phyloP scores from a whole-genome alignment of 2,797 vertebrate genomes.

The Aldrovandia affinis region DNA sequence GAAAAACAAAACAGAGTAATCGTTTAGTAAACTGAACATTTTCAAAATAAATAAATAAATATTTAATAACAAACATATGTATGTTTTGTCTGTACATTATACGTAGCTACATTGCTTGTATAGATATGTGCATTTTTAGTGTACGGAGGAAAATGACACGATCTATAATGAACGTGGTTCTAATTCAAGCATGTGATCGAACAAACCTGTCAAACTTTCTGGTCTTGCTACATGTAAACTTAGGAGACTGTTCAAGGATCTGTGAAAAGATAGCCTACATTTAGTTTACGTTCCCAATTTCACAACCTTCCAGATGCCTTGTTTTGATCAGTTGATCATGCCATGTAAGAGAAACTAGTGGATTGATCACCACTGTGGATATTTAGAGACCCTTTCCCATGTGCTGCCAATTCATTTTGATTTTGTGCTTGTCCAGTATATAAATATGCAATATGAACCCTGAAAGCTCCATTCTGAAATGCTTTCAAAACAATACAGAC shows the following conservation, averaged over 20 bases:
- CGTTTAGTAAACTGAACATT: too few relatives aligned
- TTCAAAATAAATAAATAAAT: too few relatives aligned
- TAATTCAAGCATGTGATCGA: neutral
- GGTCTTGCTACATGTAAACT: neutral
- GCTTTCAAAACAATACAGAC: neutral
- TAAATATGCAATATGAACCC: neutral
- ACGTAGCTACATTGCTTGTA: neutral
- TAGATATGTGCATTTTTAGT: neutral
- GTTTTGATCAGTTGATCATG: neutral
- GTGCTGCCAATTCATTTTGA: neutral
- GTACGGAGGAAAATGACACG: neutral
- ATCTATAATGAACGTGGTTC: neutral
- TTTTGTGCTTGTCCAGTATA: neutral
- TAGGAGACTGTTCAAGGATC: neutral
- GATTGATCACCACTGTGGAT: too few relatives aligned
- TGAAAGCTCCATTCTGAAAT: neutral
- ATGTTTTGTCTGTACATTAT: too few relatives aligned
- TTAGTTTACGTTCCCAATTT: neutral
- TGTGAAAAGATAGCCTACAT: neutral
- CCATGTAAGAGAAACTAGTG: neutral
- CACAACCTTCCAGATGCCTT: neutral
- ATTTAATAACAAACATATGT: too few relatives aligned
- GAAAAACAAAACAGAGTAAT: neutral
- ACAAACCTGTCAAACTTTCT: neutral
- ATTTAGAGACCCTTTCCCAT: too few relatives aligned